Evolutionary conservation across 2,113 vertebrate genomes (phyloP).

Genomic region (Brevimyrus niger): DNA sequence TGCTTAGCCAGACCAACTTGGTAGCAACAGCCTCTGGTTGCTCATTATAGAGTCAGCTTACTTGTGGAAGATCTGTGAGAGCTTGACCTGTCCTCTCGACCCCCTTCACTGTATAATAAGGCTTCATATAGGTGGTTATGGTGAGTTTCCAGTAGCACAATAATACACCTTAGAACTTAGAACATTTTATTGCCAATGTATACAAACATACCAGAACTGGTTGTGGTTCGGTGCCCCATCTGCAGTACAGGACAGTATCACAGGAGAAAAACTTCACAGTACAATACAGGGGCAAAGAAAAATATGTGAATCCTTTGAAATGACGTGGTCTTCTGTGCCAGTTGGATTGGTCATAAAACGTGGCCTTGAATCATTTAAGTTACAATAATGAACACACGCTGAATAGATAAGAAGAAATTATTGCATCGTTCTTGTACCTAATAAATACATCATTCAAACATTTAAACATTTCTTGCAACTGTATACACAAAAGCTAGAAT

Average conservation of each 20-base stretch:
- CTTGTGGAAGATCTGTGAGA: background rate
- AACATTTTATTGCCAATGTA: background rate
- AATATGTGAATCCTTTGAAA: background rate
- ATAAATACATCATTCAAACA: background rate
- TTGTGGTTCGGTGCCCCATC: background rate
- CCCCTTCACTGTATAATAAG: background rate
- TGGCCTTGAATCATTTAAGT: background rate
- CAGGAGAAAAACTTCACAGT: background rate
- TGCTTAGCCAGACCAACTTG: background rate
- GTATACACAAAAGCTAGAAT: background rate
- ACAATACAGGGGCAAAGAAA: background rate
- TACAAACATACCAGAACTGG: background rate
- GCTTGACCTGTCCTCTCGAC: background rate
- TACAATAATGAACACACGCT: background rate
- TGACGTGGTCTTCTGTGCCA: background rate
- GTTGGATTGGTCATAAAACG: background rate
- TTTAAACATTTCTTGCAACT: background rate
- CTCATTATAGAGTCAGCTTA: background rate
- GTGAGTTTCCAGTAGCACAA: background rate
- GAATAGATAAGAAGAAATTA: background rate
- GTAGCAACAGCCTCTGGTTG: background rate
- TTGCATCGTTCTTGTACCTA: background rate
- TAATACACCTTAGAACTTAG: background rate
- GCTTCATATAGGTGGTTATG: background rate
- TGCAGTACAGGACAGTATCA: background rate